A percentile compares a stretch with the other conserved stretches of the same genome.
These are phyloP conservation scores for Crossaster papposus DNA, from an alignment of 53 echinoderm and acorn worm species.

Conservation along the genomic window DNA sequence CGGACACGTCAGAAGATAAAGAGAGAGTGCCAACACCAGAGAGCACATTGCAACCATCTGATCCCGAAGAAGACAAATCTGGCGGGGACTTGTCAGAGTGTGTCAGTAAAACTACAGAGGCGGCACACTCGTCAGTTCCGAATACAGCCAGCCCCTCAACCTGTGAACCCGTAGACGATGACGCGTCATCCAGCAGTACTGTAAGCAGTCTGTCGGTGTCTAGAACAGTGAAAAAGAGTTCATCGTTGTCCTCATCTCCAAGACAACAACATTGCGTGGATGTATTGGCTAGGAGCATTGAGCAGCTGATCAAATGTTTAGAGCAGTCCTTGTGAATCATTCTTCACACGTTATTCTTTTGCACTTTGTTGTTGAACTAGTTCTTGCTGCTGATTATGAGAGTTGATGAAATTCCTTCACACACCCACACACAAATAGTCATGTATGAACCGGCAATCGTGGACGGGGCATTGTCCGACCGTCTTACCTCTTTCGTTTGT, in stretches of 20 bases:
- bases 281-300: constrained; percentile 64
- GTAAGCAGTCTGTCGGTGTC: constrained; percentile 12
- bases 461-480: no score
- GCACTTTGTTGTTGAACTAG: not conserved
- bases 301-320: constrained; percentile 57
- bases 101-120: not conserved
- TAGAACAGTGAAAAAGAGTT: constrained; percentile 4
- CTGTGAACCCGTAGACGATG: not conserved
- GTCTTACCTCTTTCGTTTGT: no score
- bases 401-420: no score
- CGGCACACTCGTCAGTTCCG: not conserved
- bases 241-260: constrained; percentile 9
- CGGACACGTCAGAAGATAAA: not conserved
- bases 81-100: not conserved
- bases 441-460: no score
- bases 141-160: not conserved
- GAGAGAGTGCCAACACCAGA: not conserved
- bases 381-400: not conserved
- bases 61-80: constrained; percentile 24
- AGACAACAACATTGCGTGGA: constrained; percentile 65
- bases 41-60: not conserved
- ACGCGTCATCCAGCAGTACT: constrained; percentile 41
- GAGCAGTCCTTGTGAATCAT: constrained; percentile 39
- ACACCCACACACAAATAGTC: no score
- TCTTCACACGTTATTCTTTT: not conserved